Base-by-base conservation (phyloP, 2,888 invertebrate species). In the Baronia brevicornis region DNA sequence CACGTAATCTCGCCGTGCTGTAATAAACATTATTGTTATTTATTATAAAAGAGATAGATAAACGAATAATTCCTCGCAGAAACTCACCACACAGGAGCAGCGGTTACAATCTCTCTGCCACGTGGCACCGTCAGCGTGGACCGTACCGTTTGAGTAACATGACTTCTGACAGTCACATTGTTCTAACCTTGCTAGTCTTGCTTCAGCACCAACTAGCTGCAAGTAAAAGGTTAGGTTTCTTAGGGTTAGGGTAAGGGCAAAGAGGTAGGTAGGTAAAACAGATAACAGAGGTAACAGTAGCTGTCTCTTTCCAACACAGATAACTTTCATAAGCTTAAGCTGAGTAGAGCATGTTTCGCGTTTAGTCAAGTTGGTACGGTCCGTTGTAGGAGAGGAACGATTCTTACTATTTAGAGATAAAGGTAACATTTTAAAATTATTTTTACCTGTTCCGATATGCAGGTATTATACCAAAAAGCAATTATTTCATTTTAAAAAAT, bases 121-220 rank as follows among this genome's bases (percentile, higher is more conserved):
- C 36, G 90, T 89, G 46, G 92, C 91, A 34, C 95, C 95, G 68
- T 95, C 95, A 36, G 91, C 90, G 65, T 91, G 90, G 39, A 91
- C 88, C 33, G 92, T 91, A 45, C 91, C 93, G 75, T 94, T 94
- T 50, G 90, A 88, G 62, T 88, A 88, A 85, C 95, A 96, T 44
- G 94, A 92, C 82, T 92, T 93, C 82, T 91, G 91, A 80, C 96
- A 96, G 85, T 95, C 95, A 75, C 95, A 96, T 73, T 93, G 91
- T 79, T 95, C 94, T 61, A 95, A 86, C 61, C 89, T 88, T 60
- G 88, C 86, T 69, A 95, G 87, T 53, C 93, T 88, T 57, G 89
- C 88, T 77, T 95, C 94, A 48, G 93, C 90, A 64, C 89, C 90
- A 69, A 89, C 89, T 84, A 95, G 87, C 95, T 95, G 86, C 48